phyloP scores from a whole-genome alignment of 1,140 invertebrate genomes.

The Stegodyphus dumicola region DNA sequence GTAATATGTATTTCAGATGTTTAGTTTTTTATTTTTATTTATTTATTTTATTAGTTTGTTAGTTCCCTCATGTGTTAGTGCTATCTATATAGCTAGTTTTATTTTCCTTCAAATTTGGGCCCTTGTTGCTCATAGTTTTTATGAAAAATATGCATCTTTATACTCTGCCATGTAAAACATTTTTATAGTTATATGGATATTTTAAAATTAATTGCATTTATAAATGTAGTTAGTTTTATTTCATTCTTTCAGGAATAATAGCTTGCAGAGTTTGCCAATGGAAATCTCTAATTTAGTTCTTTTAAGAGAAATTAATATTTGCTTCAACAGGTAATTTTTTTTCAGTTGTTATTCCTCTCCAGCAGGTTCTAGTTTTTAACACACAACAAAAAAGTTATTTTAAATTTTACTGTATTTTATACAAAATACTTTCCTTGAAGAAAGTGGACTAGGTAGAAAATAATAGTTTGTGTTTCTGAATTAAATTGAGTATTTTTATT shows the following conservation, averaged over 20 bases:
- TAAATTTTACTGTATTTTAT: too few species aligned
- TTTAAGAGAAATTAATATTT: conserved; percentile 83
- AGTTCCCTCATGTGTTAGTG: not conserved
- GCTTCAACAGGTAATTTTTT: conserved; percentile 78
- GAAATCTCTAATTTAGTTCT: conserved; percentile 75
- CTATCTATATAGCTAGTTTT: not conserved
- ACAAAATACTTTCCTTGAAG: too few species aligned
- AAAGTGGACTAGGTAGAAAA: too few species aligned
- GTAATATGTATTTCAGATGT: not conserved
- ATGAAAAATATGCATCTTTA: not conserved
- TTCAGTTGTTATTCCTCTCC: too few species aligned
- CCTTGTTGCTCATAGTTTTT: not conserved
- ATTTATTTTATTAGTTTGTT: not conserved
- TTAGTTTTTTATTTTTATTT: not conserved
- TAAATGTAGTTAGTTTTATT: not conserved
- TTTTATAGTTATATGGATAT: not conserved
- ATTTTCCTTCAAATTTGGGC: not conserved
- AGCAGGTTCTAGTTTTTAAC: too few species aligned
- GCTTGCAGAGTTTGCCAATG: conserved; percentile 76
- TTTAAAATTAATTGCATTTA: too few species aligned
- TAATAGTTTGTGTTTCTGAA: too few species aligned
- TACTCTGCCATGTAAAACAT: not conserved
- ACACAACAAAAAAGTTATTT: too few species aligned
- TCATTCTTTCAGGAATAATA: conserved; percentile 76
- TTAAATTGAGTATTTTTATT: too few species aligned